Evolutionary conservation across 2,888 invertebrate species (phyloP).

Genomic region (Macrosiphum euphorbiae): DNA sequence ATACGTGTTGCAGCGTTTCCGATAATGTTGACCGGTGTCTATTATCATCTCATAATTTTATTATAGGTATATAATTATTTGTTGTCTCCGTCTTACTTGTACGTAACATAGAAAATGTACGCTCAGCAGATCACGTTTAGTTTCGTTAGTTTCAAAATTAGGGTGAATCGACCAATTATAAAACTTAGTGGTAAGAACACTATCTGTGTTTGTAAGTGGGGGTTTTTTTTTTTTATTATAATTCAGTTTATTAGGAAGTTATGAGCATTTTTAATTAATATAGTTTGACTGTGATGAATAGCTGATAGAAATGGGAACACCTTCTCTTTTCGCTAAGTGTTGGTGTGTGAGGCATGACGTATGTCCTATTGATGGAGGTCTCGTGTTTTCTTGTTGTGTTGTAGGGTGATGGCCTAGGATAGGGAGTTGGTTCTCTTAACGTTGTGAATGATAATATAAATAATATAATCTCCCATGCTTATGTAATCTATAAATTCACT

Average conservation of each 20-base stretch:
- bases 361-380: background rate
- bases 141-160: too few relatives aligned
- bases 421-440: background rate
- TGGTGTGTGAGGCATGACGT: background rate
- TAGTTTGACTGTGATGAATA: background rate
- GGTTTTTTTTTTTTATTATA: too few relatives aligned
- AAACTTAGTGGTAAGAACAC: too few relatives aligned
- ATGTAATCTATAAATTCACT: background rate
- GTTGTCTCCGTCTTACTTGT: too few relatives aligned
- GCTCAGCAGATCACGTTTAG: too few relatives aligned
- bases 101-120: too few relatives aligned
- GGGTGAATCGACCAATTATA: too few relatives aligned
- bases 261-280: too few relatives aligned
- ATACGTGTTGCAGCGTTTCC: background rate
- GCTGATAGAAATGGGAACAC: background rate
- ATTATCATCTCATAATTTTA: background rate
- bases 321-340: background rate
- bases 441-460: background rate
- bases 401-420: background rate
- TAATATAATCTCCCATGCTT: background rate
- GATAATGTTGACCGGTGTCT: background rate
- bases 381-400: background rate
- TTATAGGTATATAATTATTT: background rate
- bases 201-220: too few relatives aligned
- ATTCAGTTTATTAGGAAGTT: too few relatives aligned